Evolutionary conservation across 2,888 invertebrate genomes (phyloP), one percentile per base, ranked within the genome.

Genomic region (Periphyllus acericola): DNA sequence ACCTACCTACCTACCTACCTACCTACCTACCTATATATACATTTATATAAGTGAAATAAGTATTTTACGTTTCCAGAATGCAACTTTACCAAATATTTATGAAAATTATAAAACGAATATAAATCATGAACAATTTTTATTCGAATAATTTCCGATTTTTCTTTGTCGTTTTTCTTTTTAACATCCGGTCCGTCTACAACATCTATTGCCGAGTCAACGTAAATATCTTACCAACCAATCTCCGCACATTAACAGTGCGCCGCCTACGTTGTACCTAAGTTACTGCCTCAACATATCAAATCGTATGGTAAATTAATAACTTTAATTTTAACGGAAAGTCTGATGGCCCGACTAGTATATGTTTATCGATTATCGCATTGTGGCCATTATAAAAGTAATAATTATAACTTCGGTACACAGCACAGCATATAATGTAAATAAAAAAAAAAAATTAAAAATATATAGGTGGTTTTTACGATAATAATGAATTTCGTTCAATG

Each of bases 161-260:
- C 46, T 80, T 36, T 36, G 3, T 17, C 9, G n/a, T 29, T 79
- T 55, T 32, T 66, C 17, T 60, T 80, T 52, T 60, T 21, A 34
- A 36, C 29, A 34, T 79, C 21, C 21, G 4, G 34, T 60, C 11
- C 6, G 5, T 17, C 17, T 71, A 17, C 17, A 79, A 79, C 34
- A 36, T 60, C n/a, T 79, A 79, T 79, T 79, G n/a, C 6, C 36
- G n/a, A 66, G 14, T 29, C 17, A 3, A 25, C 32, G 55, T 34
- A 80, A 80, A 80, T 66, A 80, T 80, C 36, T 66, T 1, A 14
- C 46, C 75, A 46, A 29, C n/a, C n/a, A 80, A 36, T 81, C 68
- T 60, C 21, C 34, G 17, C 29, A 40, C 66, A 81, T 81, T 81
- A 68, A 68, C 66, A 29, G 9, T 8, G 2, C 46, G 40, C 81